A percentile compares a stretch with the other conserved stretches of the same genome.
Conservation (phyloP, 2,797 vertebrate genomes). For the Myotis daubentonii region DNA sequence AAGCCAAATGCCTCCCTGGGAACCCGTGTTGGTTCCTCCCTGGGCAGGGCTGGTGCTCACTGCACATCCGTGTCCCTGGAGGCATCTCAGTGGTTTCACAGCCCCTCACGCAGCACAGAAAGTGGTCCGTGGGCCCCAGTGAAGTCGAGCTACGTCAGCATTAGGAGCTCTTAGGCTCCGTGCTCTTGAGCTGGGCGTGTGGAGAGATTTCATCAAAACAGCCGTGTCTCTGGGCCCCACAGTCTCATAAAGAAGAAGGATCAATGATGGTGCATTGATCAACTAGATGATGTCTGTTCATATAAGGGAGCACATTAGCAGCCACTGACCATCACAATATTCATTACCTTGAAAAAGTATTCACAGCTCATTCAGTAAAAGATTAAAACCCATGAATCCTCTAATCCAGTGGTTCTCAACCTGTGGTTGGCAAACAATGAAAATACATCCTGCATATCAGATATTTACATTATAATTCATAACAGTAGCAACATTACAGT, state of each 20-base stretch:
- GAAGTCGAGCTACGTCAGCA: not conserved
- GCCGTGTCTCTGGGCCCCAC: not conserved
- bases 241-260: no score
- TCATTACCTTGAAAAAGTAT: not conserved
- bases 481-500: no score
- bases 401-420: no score
- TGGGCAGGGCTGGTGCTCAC: not conserved
- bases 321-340: not conserved
- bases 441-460: no score
- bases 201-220: not conserved
- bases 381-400: no score
- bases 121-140: rapidly evolving
- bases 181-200: no score
- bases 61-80: rapidly evolving
- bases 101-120: not conserved
- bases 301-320: not conserved
- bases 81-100: rapidly evolving
- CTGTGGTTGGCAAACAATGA: no score
- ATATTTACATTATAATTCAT: no score
- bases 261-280: no score
- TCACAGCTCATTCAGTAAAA: not conserved
- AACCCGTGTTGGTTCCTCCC: no score
- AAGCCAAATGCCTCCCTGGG: not conserved
- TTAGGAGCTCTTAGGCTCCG: not conserved
- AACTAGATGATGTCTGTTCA: no score